A percentile compares a stretch with the other conserved stretches of the same genome.
Evolutionary conservation across 2,113 vertebrate species (phyloP).

Genomic region (Rhadina sibilatrix): DNA sequence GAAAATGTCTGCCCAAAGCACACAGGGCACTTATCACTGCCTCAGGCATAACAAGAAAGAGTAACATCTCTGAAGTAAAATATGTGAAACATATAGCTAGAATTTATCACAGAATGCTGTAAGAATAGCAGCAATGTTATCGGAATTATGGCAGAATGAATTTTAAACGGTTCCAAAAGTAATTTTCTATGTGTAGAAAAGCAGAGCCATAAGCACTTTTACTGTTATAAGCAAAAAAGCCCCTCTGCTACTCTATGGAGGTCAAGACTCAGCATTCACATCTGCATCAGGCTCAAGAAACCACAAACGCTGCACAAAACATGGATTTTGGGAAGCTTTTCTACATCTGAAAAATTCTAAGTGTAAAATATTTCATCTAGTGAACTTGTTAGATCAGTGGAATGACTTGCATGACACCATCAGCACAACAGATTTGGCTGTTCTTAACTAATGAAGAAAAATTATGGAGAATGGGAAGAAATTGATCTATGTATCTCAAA

Average conservation of each 20-base stretch:
- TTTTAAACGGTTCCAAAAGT: background rate
- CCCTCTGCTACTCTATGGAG: background rate
- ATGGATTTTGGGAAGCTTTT: fast-evolving
- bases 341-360: background rate
- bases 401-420: background rate
- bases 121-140: background rate
- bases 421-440: background rate
- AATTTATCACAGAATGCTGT: background rate
- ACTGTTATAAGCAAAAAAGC: background rate
- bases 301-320: background rate
- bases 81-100: fast-evolving
- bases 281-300: background rate
- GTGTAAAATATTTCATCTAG: background rate
- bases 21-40: background rate
- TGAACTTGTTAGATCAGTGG: fast-evolving
- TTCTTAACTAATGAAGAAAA: background rate
- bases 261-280: background rate
- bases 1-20: background rate
- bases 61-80: background rate
- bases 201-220: background rate
- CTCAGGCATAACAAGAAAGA: background rate
- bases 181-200: background rate
- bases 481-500: background rate
- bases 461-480: background rate
- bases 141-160: background rate